Evolutionary conservation across 1,140 invertebrate genomes (phyloP), one percentile per base, ranked within the genome.

Genomic region (Cyclargus thomasi): DNA sequence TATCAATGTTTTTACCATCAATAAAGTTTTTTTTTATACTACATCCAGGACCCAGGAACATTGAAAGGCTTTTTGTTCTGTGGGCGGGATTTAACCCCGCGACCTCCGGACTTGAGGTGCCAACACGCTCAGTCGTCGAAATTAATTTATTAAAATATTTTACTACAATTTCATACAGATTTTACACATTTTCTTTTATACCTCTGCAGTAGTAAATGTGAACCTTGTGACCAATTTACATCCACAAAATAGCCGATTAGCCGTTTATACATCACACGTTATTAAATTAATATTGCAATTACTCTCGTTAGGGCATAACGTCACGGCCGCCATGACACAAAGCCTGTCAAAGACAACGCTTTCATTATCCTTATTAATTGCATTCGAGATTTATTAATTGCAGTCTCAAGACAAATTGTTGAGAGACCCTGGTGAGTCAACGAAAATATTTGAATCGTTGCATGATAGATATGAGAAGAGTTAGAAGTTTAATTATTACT

Each of bases 201-300:
- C n/a, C n/a, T n/a, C 11, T 47, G 39, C 39, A 47, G 11, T 39
- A 8, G 36, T 39, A 39, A 47, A 47, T 47, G 14, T 47, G 39
- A 8, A 4, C 39, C 39, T 14, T 8, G 11, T 47, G 14, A 8
- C 39, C 39, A 47, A 16, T 47, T 47, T 14, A 3, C 39, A 8
- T 11, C 8, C 39, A 47, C 14, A 14, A 14, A 47, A 47, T 47
- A 47, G 39, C 39, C 39, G 39, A 29, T 47, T 16, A 47, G 39
- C 39, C 39, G 3, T 17, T 17, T 8, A n/a, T 59, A 20, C 55
- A 11, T 5, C 55, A 59, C 18, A 59, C 55, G 17, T 59, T 59
- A 59, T 59, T 59, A 59, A 59, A 59, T 59, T 59, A 20, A 20
- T 59, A 10, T 21, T 59, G 20, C 18, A 59, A 59, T 59, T 59